These are phyloP conservation scores for Burhinus bistriatus DNA, from an alignment of 2,113 vertebrate species.

Conservation along the genomic window DNA sequence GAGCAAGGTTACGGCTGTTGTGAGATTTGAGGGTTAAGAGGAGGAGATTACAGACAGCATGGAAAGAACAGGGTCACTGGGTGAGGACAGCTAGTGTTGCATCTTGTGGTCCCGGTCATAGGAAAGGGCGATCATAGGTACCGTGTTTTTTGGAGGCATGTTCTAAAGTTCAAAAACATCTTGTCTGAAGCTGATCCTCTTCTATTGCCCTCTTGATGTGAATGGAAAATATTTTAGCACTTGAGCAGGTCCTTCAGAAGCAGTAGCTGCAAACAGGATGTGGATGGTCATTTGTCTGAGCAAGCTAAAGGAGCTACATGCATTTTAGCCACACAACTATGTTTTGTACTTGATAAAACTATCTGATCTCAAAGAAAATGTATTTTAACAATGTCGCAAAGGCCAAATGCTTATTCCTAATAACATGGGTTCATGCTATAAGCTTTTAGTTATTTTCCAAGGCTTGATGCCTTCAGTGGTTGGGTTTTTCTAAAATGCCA, in stretches of 20 bases:
- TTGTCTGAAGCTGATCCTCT: background rate
- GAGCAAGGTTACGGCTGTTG: accelerated
- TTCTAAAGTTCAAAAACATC: background rate
- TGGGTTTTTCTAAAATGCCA: background rate
- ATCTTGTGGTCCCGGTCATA: accelerated
- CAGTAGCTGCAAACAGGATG: background rate
- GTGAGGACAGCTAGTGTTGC: background rate
- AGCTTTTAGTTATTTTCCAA: background rate
- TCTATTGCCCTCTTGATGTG: background rate
- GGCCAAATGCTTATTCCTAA: background rate
- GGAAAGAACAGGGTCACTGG: background rate
- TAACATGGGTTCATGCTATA: background rate
- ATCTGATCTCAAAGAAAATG: background rate
- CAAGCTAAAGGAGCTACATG: background rate
- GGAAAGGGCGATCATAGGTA: background rate
- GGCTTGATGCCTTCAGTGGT: background rate
- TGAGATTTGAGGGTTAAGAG: background rate
- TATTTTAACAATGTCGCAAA: background rate
- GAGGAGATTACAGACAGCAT: background rate
- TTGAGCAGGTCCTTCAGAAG: background rate
- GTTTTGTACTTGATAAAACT: background rate
- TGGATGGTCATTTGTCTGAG: background rate
- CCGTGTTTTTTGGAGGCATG: background rate
- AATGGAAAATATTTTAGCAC: background rate
- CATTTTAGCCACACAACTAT: background rate